These are phyloP conservation scores for Philaethria dido DNA, from an alignment of 2,888 invertebrate genomes.

Conservation along the genomic window DNA sequence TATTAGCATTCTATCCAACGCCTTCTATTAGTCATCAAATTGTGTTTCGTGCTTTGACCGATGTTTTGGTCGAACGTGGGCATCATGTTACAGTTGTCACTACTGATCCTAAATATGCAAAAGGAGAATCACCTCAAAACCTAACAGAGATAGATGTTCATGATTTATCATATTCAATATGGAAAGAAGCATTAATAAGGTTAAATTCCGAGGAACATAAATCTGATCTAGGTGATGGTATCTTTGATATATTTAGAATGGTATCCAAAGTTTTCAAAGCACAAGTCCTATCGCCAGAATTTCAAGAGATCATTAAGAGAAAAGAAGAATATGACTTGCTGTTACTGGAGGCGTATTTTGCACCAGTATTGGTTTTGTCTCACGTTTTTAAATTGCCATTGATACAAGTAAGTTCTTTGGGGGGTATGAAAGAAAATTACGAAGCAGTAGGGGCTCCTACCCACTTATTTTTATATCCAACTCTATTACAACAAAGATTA, in stretches of 20 bases:
- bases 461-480: slow-evolving; percentile 55
- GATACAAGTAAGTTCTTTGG: slow-evolving; percentile 55
- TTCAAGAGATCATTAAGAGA: slow-evolving; percentile 49
- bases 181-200: slow-evolving; percentile 35
- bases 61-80: slow-evolving; percentile 57
- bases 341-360: slow-evolving; percentile 50
- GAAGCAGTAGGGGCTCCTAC: slow-evolving; percentile 48
- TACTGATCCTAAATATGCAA: slow-evolving; percentile 50
- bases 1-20: slow-evolving; percentile 57
- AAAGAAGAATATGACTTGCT: slow-evolving; percentile 52
- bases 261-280: slow-evolving; percentile 40
- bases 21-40: slow-evolving; percentile 63
- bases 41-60: slow-evolving; percentile 52
- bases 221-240: slow-evolving; percentile 41
- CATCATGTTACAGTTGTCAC: slow-evolving; percentile 61
- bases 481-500: slow-evolving; percentile 41
- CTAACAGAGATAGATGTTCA: slow-evolving; percentile 57
- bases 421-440: slow-evolving; percentile 40
- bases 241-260: slow-evolving; percentile 20
- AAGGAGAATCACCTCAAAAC: slow-evolving; percentile 46
- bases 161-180: slow-evolving; percentile 47
- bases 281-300: slow-evolving; percentile 45
- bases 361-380: slow-evolving; percentile 48
- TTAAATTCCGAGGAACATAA: slow-evolving; percentile 17
- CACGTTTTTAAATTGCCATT: slow-evolving; percentile 56